Evolutionary conservation across 1,140 invertebrate species (phyloP).

Genomic region (Drosophila sproati): DNA sequence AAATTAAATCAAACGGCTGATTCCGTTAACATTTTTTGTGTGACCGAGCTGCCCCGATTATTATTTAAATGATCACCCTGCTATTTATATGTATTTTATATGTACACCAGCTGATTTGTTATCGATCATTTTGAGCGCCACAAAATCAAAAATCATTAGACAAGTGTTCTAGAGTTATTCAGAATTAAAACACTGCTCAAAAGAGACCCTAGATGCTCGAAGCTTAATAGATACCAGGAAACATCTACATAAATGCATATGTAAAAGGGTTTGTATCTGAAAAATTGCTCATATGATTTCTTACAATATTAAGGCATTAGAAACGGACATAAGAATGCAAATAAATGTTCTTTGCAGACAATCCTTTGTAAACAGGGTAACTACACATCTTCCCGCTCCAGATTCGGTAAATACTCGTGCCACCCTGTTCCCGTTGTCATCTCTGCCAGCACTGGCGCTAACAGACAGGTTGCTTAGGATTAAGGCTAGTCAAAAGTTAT

Average conservation of each 20-base stretch:
- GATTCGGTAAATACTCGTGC: neutral
- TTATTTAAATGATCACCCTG: neutral
- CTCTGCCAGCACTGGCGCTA: neutral
- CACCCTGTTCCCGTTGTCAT: conserved; percentile 1
- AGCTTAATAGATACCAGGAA: neutral
- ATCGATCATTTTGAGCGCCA: neutral
- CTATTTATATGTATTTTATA: neutral
- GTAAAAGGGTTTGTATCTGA: neutral
- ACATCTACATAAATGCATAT: conserved; percentile 3
- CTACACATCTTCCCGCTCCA: neutral
- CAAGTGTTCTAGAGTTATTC: neutral
- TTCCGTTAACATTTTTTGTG: neutral
- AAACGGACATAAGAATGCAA: neutral
- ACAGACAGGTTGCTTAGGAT: neutral
- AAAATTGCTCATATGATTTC: neutral
- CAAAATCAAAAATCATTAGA: neutral
- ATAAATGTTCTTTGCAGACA: neutral
- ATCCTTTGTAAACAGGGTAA: neutral
- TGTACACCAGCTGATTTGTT: neutral
- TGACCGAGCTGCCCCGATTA: neutral
- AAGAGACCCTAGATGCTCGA: neutral
- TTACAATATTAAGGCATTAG: too few relatives aligned
- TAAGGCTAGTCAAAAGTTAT: neutral
- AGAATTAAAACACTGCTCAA: neutral
- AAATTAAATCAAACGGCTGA: neutral